A percentile compares a stretch with the other conserved stretches of the same genome.
Evolutionary conservation across 2,113 vertebrate genomes (phyloP).

Genomic region (Smithornis capensis): DNA sequence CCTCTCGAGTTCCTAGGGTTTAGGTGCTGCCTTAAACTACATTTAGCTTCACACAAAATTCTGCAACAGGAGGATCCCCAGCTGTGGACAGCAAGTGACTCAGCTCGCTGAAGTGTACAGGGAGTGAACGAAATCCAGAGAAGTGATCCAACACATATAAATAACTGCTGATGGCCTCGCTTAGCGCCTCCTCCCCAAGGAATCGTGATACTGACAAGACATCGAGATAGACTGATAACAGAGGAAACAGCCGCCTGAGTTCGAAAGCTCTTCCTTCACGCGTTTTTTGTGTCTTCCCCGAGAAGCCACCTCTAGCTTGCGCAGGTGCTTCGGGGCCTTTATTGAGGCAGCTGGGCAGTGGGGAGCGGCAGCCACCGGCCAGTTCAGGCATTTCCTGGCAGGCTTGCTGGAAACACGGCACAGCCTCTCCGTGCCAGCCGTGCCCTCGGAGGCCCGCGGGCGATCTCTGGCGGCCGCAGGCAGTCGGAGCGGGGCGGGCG

Average conservation of each 20-base stretch:
- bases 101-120: fast-evolving
- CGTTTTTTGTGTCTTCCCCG: fast-evolving
- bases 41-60: background rate
- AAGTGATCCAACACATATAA: background rate
- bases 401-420: fast-evolving
- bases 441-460: background rate
- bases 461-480: background rate
- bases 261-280: background rate
- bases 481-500: background rate
- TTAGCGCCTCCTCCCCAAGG: background rate
- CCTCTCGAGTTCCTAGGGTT: background rate
- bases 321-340: fast-evolving
- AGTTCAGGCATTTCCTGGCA: fast-evolving
- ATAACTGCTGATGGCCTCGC: background rate
- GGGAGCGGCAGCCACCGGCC: fast-evolving
- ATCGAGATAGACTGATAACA: background rate
- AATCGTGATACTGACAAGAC: background rate
- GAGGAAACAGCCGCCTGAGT: background rate
- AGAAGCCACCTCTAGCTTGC: fast-evolving
- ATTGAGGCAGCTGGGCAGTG: fast-evolving
- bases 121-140: background rate
- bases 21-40: background rate
- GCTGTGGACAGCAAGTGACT: background rate
- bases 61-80: background rate
- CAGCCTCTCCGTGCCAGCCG: fast-evolving